Evolutionary conservation across 2,797 vertebrate genomes (phyloP), one percentile per base, ranked within the genome.

Genomic region (Sebastes itinus): DNA sequence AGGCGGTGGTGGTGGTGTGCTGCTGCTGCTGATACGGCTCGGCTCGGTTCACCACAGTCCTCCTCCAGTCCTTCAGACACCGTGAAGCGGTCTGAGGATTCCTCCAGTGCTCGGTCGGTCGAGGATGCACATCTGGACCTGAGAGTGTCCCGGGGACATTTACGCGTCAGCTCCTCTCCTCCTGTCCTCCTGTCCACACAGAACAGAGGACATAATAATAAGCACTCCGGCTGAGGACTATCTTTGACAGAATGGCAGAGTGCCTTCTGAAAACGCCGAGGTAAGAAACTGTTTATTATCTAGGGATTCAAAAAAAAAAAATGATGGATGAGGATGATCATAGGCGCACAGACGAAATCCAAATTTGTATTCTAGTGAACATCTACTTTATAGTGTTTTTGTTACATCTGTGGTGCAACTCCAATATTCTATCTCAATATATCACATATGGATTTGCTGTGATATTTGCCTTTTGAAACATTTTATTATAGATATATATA

Each of bases 181-280:
- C 62, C 9, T 55, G 63, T 59, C 49, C 49, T 16, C 25, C 75
- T 67, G 28, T 16, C 6, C 46, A 62, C 28, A 81, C 35, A 38
- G 35, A 38, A 70, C 60, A 66, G 75, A 84, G 90, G 89, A 91
- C 35, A 13, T 38, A 71, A 85, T 91, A 90, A 83, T 71, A 46
- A 46, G 16, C 38, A 7, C 73, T 69, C 28, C 18, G 58, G 30
- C 42, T 59, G 49, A 75, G 78, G 88, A 84, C 75, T 73, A 4
- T 72, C n/a, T 80, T 61, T 70, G 82, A 78, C 58, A 83, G 89
- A 81, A 94, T 95, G 94, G 92, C 94, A 69, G 95, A 93, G 92
- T 91, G 94, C 89, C 92, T 95, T 82, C 85, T 95, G 84, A 94
- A 95, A 84, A 95, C 82, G 35, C 92, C 92, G 65, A 93, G 95